Evolutionary conservation across 2,113 vertebrate genomes (phyloP).

Genomic region (Hylia prasina): DNA sequence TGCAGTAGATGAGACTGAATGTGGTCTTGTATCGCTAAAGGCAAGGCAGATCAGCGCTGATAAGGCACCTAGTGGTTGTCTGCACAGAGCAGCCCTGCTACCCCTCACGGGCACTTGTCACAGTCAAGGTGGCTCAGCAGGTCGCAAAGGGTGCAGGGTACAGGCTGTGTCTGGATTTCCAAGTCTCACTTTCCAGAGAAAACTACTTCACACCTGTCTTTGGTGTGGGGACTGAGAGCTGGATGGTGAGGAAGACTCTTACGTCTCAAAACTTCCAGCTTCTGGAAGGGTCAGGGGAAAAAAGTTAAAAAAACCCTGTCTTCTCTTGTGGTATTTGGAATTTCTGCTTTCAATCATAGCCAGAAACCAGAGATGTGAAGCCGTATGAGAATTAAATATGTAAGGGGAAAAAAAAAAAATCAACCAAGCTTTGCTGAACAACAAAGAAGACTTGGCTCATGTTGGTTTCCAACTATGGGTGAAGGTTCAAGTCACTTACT

Average conservation of each 20-base stretch:
- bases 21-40: neutral
- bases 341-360: constrained; percentile 60
- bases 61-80: neutral
- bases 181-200: neutral
- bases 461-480: constrained; percentile 63
- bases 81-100: neutral
- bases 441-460: constrained; percentile 48
- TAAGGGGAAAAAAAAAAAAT: constrained; percentile 18
- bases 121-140: neutral
- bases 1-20: neutral
- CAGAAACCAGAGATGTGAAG: constrained; percentile 56
- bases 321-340: constrained; percentile 61
- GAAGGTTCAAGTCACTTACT: constrained; percentile 66
- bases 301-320: neutral
- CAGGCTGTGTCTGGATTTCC: fast-evolving
- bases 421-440: constrained; percentile 48
- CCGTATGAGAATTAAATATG: constrained; percentile 46
- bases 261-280: constrained; percentile 17
- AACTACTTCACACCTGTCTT: neutral
- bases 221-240: neutral
- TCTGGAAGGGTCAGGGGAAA: constrained; percentile 45
- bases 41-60: neutral
- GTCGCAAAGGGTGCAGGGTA: neutral
- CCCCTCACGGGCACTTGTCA: neutral
- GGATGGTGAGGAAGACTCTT: neutral